Base-by-base conservation (phyloP, 2,888 invertebrate species). In the Callinectes sapidus region DNA sequence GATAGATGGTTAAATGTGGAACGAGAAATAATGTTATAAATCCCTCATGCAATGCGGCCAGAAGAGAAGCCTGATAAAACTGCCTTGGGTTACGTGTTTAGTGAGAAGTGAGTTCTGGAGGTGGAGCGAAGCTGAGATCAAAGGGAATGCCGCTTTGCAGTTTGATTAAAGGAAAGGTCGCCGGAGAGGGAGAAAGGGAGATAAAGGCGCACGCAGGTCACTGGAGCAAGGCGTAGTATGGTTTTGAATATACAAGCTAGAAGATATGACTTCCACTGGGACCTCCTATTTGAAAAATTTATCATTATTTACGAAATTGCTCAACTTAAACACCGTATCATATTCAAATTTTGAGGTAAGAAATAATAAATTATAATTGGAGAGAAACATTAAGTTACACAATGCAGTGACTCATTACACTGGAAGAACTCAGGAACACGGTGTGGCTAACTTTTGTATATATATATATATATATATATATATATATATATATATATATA, bases 141-240 rank as follows among this genome's bases (percentile, higher is more conserved):
- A 81, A 81, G 81, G 81, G 14, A 16, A 81, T 35, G 10, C 32
- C 81, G 81, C 35, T 81, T 81, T 35, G 32, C 81, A 35, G 32
- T 35, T 35, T 81, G 32, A 81, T 81, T 81, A 81, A 35, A 81
- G 81, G 81, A 81, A 81, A 35, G 81, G 32, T 81, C 35, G 81
- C 35, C 3, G 32, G 16, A 81, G 81, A 81, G 35, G 13, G 81
- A 28, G 28, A 71, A 35, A 81, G 81, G 16, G 81, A 81, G 32
- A 35, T 8, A 81, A 35, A 81, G 81, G 16, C 23, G 35, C 71
- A 71, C 71, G 23, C 71, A 71, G 71, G 71, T 71, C n/a, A 71
- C 23, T 18, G 71, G 28, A 71, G n/a, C 23, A 23, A 23, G 61
- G 23, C 5, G 61, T 61, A n/a, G n/a, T 23, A 66, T 18, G 28